Evolutionary conservation across 2,888 invertebrate species (phyloP), one percentile per base, ranked within the genome.

Genomic region (Eilema sororculum): DNA sequence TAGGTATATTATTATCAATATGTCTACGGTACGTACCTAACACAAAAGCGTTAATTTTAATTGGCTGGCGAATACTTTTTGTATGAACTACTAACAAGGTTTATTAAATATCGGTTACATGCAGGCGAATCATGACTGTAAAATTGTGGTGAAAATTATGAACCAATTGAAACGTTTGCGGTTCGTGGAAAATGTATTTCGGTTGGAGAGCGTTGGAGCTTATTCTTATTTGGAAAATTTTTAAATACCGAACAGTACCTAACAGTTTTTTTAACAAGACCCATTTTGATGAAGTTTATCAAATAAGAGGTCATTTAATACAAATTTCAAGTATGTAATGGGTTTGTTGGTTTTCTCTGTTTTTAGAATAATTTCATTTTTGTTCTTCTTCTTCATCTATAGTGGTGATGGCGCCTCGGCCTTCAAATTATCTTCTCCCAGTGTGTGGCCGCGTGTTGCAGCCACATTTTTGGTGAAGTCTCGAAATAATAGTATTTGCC

Each of bases 131-230:
- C 4, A 58, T 28, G 41, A 28, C 63, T 52, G 46, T 46, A n/a
- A 64, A 64, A 64, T 52, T 64, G 28, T 64, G 20, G 63, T 25
- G 25, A 64, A 52, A 46, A 64, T 28, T 64, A 20, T 3, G 12
- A 52, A 6, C 12, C 16, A 64, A 64, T n/a, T 28, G 28, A 52
- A 33, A 60, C 20, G n/a, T 25, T 64, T 28, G 52, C 3, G 52
- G 64, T 22, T 28, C 28, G 25, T 20, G 52, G 64, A 52, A 52
- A 64, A 28, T n/a, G 52, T 62, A 62, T 28, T 64, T 52, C 28
- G 52, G 46, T 28, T 24, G 6, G 63, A 22, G 46, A 0, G 1
- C 52, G 52, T 41, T 62, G 2, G 12, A n/a, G n/a, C n/a, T 33
- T 60, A 22, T 33, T 41, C 41, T 13, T 16, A 41, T 41, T 41